Evolutionary conservation across 2,113 vertebrate species (phyloP).

Genomic region (Tenrec ecaudatus): DNA sequence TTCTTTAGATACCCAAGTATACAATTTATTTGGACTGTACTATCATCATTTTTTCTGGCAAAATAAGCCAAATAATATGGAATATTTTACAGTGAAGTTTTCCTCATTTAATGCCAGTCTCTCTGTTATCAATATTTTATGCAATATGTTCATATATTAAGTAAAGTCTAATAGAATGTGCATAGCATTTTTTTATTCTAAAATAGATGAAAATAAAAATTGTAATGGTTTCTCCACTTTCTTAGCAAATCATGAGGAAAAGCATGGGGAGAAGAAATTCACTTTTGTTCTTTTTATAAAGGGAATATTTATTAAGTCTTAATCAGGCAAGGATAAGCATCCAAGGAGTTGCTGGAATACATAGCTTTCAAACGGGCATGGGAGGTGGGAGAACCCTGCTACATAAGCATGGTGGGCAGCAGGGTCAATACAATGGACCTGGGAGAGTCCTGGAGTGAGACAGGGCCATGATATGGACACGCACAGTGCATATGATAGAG

Average conservation of each 20-base stretch:
- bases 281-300: no score
- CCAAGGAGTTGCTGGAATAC: no score
- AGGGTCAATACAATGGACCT: no score
- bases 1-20: background rate
- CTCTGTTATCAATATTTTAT: background rate
- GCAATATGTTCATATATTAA: background rate
- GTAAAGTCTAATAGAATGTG: background rate
- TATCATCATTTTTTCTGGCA: background rate
- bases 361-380: no score
- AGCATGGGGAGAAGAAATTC: background rate
- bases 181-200: background rate
- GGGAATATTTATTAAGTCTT: no score
- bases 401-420: no score
- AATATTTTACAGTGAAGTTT: background rate
- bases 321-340: no score
- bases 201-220: background rate
- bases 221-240: background rate
- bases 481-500: no score
- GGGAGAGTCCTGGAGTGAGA: no score
- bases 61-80: background rate
- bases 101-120: background rate
- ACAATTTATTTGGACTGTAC: background rate
- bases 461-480: no score
- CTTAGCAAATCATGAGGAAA: background rate
- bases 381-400: no score